phyloP scores from a whole-genome alignment of 2,888 invertebrate genomes.

The Mesochorus sp. region DNA sequence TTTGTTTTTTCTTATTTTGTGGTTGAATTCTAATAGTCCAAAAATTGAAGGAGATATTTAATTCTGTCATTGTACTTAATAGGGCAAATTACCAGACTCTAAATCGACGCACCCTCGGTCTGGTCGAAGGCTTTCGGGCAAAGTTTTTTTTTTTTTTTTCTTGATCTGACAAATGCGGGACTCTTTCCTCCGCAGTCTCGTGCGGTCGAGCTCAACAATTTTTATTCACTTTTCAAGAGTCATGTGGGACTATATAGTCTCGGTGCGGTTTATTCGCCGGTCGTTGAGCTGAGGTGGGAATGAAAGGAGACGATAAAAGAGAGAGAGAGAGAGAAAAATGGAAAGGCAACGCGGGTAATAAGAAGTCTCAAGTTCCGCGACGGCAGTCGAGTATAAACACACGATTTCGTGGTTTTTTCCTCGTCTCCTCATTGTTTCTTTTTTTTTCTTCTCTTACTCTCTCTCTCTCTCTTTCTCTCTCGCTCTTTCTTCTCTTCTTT shows the following conservation, averaged over 20 bases:
- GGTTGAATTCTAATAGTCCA: no score
- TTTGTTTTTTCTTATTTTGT: no score
- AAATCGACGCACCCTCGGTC: no score
- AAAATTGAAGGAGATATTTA: no score
- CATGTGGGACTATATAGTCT: slow-evolving; percentile 1
- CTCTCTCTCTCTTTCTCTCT: slow-evolving; percentile 11
- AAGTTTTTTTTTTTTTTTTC: slow-evolving; percentile 3
- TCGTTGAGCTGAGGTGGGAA: slow-evolving; percentile 4
- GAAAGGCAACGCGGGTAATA: slow-evolving; percentile 54
- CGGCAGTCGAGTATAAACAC: slow-evolving; percentile 26
- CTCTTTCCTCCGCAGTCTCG: no score
- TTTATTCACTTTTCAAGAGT: slow-evolving; percentile 33
- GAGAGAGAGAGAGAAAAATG: slow-evolving; percentile 54
- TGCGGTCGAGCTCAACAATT: slow-evolving; percentile 2
- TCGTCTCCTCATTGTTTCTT: background rate
- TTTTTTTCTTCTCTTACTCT: slow-evolving; percentile 9
- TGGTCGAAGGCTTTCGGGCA: no score
- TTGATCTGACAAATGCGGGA: no score
- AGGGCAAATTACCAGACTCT: no score
- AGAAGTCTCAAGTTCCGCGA: slow-evolving; percentile 48
- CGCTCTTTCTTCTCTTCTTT: slow-evolving; percentile 17
- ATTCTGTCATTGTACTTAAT: no score
- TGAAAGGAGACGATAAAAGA: slow-evolving; percentile 46
- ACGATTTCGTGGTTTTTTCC: slow-evolving; percentile 29
- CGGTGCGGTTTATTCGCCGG: slow-evolving; percentile 24